phyloP scores from a whole-genome alignment of 2,797 vertebrate genomes.

The Sebastes nivosus region DNA sequence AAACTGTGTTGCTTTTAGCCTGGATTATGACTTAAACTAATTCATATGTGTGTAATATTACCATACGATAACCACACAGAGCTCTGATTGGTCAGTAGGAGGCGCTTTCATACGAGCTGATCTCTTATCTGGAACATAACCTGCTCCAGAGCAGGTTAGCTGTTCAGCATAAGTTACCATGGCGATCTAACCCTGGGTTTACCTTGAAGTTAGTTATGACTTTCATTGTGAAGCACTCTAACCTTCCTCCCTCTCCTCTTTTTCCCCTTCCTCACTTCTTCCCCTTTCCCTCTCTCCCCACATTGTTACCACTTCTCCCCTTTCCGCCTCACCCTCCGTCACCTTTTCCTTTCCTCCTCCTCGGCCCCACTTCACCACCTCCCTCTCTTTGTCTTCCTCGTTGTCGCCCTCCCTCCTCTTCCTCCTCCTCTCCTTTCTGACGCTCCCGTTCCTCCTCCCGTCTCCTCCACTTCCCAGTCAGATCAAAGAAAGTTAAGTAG shows the following conservation, averaged over 20 bases:
- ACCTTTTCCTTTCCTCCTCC: not conserved
- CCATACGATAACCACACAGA: too few relatives aligned
- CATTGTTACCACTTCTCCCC: not conserved
- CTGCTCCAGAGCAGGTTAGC: too few relatives aligned
- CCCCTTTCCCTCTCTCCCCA: not conserved
- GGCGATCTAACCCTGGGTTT: too few relatives aligned
- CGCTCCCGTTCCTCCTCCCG: slow-evolving; percentile 10
- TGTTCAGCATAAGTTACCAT: too few relatives aligned
- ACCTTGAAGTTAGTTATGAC: too few relatives aligned
- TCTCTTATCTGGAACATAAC: too few relatives aligned
- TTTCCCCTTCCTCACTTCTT: not conserved
- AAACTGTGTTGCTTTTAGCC: too few relatives aligned
- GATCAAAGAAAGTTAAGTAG: slow-evolving; percentile 72
- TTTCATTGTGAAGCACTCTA: not conserved
- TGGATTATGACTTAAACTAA: too few relatives aligned
- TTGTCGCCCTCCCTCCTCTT: not conserved
- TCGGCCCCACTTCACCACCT: slow-evolving; percentile 12
- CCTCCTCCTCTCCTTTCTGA: not conserved
- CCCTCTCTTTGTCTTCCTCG: not conserved
- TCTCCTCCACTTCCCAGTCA: slow-evolving; percentile 42
- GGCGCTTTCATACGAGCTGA: too few relatives aligned
- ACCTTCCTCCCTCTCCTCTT: not conserved
- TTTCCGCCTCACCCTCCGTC: not conserved
- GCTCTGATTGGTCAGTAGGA: too few relatives aligned
- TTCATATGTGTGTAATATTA: too few relatives aligned